phyloP scores from a whole-genome alignment of 2,113 vertebrate species.

The Pica pica region DNA sequence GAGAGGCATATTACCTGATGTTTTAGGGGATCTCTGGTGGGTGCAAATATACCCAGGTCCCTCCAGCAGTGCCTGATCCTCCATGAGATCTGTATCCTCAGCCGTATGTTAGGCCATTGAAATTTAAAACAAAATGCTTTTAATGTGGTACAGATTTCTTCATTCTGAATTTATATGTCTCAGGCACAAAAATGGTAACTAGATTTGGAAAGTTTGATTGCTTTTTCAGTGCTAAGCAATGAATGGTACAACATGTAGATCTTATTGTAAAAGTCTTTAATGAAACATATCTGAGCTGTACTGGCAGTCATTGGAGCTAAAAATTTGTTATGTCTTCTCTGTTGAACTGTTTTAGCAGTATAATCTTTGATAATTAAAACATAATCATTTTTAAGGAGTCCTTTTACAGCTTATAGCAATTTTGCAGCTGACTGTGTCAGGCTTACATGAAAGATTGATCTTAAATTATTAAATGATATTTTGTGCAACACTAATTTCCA shows the following conservation, averaged over 20 bases:
- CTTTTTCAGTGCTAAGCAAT: background rate
- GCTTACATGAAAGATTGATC: background rate
- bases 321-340: slow-evolving; percentile 22
- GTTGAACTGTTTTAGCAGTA: background rate
- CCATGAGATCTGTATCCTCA: background rate
- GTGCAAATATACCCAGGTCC: background rate
- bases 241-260: background rate
- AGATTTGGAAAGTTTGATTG: background rate
- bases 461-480: slow-evolving; percentile 47
- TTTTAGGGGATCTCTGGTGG: background rate
- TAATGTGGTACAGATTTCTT: background rate
- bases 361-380: slow-evolving; percentile 34
- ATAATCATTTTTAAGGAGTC: background rate
- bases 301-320: background rate
- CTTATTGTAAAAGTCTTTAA: background rate
- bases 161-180: background rate
- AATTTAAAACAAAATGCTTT: background rate
- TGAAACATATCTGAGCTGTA: background rate
- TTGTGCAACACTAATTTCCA: slow-evolving; percentile 5
- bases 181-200: background rate
- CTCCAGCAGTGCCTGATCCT: background rate
- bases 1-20: background rate
- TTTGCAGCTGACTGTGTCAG: slow-evolving; percentile 1
- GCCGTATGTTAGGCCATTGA: background rate
- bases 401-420: background rate